Evolutionary conservation across 2,888 invertebrate species (phyloP).

Genomic region (Euproctis similis): DNA sequence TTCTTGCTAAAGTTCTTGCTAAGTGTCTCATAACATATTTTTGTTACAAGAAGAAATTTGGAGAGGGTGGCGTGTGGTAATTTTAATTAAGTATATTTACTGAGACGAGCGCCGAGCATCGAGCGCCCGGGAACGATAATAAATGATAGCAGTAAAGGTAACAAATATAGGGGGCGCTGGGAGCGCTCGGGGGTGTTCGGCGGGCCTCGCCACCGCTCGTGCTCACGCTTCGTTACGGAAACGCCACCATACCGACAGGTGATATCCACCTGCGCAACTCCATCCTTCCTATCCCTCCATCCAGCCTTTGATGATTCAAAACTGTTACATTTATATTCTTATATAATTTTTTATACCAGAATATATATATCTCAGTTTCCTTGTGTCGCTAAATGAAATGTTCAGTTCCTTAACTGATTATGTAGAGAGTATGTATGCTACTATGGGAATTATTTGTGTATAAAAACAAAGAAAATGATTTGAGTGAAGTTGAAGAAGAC

Average conservation of each 20-base stretch:
- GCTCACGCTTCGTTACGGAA: constrained; percentile 15
- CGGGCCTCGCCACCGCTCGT: constrained; percentile 10
- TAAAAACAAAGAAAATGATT: too few species aligned
- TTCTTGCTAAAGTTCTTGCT: too few species aligned
- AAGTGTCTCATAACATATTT: constrained; percentile 45
- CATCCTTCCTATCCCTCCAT: constrained; percentile 52
- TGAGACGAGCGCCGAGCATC: constrained; percentile 45
- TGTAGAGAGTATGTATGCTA: too few species aligned
- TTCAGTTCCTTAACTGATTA: too few species aligned
- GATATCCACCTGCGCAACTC: constrained; percentile 48
- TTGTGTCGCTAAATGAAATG: too few species aligned
- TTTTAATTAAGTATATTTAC: constrained; percentile 71
- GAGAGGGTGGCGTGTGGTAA: constrained; percentile 53
- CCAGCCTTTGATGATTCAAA: constrained; percentile 35
- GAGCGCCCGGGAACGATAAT: constrained; percentile 46
- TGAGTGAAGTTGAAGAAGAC: too few species aligned
- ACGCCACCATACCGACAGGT: constrained; percentile 34
- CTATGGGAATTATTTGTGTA: too few species aligned
- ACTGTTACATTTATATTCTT: constrained; percentile 19
- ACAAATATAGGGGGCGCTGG: constrained; percentile 52
- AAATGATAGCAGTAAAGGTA: constrained; percentile 61
- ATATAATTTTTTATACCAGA: too few species aligned
- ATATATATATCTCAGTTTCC: too few species aligned
- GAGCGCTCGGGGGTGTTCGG: constrained; percentile 13
- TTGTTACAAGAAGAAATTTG: constrained; percentile 42